Percentiles rank a stretch among this genome's conserved stretches.
These are phyloP conservation scores for Amphibalanus amphitrite DNA, from an alignment of 1,140 invertebrate species.

Conservation along the genomic window DNA sequence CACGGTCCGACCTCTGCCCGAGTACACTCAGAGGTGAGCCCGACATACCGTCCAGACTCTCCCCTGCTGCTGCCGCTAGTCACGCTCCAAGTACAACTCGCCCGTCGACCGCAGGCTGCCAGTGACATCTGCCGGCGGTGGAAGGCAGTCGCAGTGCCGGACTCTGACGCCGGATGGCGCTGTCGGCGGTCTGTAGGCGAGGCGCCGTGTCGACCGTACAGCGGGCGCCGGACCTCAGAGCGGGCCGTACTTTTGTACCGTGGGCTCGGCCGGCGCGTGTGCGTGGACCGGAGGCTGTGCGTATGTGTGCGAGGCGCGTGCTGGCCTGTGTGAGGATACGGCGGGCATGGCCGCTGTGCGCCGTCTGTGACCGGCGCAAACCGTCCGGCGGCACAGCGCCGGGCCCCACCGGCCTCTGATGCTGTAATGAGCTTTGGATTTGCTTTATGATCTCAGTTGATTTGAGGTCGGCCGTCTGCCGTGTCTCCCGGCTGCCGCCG, in stretches of 20 bases:
- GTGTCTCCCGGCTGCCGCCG: neutral
- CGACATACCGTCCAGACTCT: too few species aligned
- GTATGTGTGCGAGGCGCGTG: neutral
- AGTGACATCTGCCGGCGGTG: neutral
- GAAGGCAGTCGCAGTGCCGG: neutral
- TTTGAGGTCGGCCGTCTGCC: neutral
- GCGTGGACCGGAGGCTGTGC: neutral
- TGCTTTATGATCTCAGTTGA: neutral
- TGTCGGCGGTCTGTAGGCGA: neutral
- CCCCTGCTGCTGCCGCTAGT: neutral
- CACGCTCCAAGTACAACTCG: neutral
- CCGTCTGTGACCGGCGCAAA: too few species aligned
- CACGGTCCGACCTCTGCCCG: constrained; percentile 38
- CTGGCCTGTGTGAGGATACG: neutral
- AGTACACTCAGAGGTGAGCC: constrained; percentile 22
- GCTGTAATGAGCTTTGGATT: neutral
- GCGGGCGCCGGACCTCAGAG: neutral
- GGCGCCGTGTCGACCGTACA: too few species aligned
- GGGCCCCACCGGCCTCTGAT: neutral
- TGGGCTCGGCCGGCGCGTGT: neutral
- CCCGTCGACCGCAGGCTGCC: too few species aligned
- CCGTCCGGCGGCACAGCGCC: too few species aligned
- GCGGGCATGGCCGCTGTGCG: neutral
- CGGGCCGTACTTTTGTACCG: neutral
- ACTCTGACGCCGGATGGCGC: neutral